Evolutionary conservation across 2,888 invertebrate genomes (phyloP), one percentile per base, ranked within the genome.

Genomic region (Paralinhomoeus sp.): DNA sequence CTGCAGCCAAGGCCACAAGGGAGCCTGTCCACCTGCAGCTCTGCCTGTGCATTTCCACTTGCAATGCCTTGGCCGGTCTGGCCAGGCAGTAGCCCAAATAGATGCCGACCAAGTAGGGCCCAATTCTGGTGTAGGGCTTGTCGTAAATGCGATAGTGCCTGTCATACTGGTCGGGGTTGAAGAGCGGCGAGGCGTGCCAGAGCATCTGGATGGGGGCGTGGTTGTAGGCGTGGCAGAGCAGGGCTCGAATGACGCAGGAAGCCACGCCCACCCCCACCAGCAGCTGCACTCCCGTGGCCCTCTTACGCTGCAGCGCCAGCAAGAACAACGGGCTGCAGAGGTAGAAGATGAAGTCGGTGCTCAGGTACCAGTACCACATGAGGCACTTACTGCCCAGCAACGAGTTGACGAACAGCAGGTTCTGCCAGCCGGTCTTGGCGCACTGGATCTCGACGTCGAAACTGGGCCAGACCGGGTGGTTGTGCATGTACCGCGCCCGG

Each of bases 301-400:
- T 23, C 3, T 48, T 46, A 33, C 53, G 49, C 24, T 55, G 46
- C 17, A 59, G 50, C 1, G 53, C 40, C 22, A 59, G 35, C 3
- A 59, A 50, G 51, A 59, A 59, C 24, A 59, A 54, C n/a, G 59
- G 59, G 2, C 58, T 56, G 24, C 60, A 38, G 17, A 59, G 46
- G 47, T 57, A 59, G 51, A 54, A 59, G 45, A 60, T 56, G 51
- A 59, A 59, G 45, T 59, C 59, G 2, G 59, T 60, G 37, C 59
- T 58, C 38, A 59, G 59, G 46, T 60, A 42, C 17, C 37, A 38
- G 17, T 3, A 24, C 37, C 24, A 35, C 18, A 21, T 20, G 24
- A 43, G 17, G 22, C 27, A 37, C 15, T 31, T 17, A 31, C 37
- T 27, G 17, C 23, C 18, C 2, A 42, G 27, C 12, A 24, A 9